Conservation (phyloP, 53 echinoderm and acorn worm genomes). For the Echinarachnius parma region DNA sequence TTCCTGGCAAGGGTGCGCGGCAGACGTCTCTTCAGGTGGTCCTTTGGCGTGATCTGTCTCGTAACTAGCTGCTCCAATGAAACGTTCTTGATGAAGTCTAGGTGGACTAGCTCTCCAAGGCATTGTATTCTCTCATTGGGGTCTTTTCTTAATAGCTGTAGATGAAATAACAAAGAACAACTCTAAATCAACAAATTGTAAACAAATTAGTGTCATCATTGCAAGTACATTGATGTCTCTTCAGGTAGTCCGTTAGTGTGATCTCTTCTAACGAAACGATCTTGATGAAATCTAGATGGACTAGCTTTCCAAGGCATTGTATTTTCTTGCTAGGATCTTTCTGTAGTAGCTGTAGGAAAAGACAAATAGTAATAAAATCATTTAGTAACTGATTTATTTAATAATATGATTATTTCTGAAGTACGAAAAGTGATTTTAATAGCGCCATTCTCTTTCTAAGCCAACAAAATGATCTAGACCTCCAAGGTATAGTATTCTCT, state of each 20-base stretch:
- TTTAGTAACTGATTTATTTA: too few relatives aligned
- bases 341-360: too few relatives aligned
- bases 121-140: constrained; percentile 71
- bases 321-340: too few relatives aligned
- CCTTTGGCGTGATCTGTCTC: constrained; percentile 69
- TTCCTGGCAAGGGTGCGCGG: constrained; percentile 84
- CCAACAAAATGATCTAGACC: too few relatives aligned
- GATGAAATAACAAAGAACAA: not conserved
- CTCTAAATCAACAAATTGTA: too few relatives aligned
- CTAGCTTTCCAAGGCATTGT: not conserved
- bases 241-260: not conserved
- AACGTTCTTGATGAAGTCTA: constrained; percentile 65
- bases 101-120: constrained; percentile 62
- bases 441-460: too few relatives aligned
- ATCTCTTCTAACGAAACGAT: not conserved
- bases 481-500: too few relatives aligned
- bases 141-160: constrained; percentile 81
- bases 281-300: constrained; percentile 4
- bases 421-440: too few relatives aligned
- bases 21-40: constrained; percentile 72
- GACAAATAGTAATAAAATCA: too few relatives aligned
- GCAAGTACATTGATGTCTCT: too few relatives aligned
- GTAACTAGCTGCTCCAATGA: constrained; percentile 85
- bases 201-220: too few relatives aligned
- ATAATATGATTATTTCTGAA: too few relatives aligned